A percentile compares a stretch with the other conserved stretches of the same genome.
phyloP scores from a whole-genome alignment of 1,140 invertebrate species.

The Pseudoatta argentina region DNA sequence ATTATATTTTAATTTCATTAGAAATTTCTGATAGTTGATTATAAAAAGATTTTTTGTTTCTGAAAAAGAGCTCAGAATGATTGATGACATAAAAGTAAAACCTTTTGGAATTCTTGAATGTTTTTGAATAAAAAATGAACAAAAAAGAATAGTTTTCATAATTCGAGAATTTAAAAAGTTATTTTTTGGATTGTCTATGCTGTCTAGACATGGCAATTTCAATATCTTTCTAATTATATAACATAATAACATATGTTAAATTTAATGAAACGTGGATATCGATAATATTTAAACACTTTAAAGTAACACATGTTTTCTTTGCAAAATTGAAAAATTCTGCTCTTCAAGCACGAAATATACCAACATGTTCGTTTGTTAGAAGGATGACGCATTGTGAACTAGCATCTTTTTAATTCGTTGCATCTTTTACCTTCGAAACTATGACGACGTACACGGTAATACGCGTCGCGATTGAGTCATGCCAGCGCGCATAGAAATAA shows the following conservation, averaged over 20 bases:
- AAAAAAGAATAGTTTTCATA: too few relatives aligned
- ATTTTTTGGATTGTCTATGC: too few relatives aligned
- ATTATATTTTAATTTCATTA: too few relatives aligned
- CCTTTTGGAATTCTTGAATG: too few relatives aligned
- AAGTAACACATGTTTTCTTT: neutral
- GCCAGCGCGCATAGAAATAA: conserved; percentile 62
- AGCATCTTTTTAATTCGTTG: conserved; percentile 32
- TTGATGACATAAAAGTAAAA: too few relatives aligned
- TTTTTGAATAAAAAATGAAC: too few relatives aligned
- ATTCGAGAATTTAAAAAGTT: too few relatives aligned
- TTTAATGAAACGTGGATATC: neutral
- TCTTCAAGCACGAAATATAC: neutral
- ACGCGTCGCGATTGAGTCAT: conserved; percentile 66
- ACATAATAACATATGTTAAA: neutral
- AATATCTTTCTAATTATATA: neutral
- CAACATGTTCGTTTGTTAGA: neutral
- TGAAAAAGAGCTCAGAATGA: too few relatives aligned
- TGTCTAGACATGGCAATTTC: neutral
- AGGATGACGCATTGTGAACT: conserved; percentile 45
- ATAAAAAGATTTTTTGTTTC: too few relatives aligned
- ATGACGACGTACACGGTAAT: neutral
- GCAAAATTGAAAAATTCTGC: neutral
- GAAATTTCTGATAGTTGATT: too few relatives aligned
- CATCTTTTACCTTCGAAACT: conserved; percentile 22
- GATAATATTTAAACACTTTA: neutral